Percentiles rank a stretch among this genome's conserved stretches.
These are phyloP conservation scores for Harpagoxenus sublaevis DNA, from an alignment of 2,888 invertebrate genomes.

Conservation along the genomic window DNA sequence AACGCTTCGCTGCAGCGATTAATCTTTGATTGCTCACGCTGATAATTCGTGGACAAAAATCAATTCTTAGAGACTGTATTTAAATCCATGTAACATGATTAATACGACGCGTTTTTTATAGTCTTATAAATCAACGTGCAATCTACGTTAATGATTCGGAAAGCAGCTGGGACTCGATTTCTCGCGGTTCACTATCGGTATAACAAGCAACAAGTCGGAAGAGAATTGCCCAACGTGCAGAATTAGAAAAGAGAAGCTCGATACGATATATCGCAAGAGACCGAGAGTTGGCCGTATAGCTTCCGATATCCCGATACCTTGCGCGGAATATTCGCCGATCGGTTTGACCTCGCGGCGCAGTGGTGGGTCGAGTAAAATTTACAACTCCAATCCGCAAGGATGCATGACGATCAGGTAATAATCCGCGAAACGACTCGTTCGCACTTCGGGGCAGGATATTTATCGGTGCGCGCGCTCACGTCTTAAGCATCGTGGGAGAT, in stretches of 20 bases:
- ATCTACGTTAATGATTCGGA: conserved; percentile 16
- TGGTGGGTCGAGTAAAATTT: conserved; percentile 26
- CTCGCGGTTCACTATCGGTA: neutral
- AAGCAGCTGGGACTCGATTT: neutral
- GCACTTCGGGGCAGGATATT: conserved; percentile 47
- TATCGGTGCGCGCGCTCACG: conserved; percentile 51
- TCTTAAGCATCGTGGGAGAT: conserved; percentile 72
- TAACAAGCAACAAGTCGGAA: neutral
- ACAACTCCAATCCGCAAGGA: conserved; percentile 35
- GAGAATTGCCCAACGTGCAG: neutral
- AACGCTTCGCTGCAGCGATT: neutral
- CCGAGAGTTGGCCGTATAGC: neutral
- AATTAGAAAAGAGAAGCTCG: neutral
- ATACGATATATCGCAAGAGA: neutral
- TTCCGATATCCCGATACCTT: neutral
- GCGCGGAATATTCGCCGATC: neutral
- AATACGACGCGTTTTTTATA: neutral
- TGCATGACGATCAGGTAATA: conserved; percentile 50
- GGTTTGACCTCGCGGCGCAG: conserved; percentile 29
- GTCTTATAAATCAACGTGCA: neutral
- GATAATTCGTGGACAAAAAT: neutral
- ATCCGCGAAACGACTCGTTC: conserved; percentile 38
- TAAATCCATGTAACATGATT: neutral
- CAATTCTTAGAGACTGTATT: neutral
- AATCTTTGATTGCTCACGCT: neutral